Percentiles rank a stretch among this genome's conserved stretches.
phyloP scores from a whole-genome alignment of 2,113 vertebrate genomes.

The Cephalopterus ornatus region DNA sequence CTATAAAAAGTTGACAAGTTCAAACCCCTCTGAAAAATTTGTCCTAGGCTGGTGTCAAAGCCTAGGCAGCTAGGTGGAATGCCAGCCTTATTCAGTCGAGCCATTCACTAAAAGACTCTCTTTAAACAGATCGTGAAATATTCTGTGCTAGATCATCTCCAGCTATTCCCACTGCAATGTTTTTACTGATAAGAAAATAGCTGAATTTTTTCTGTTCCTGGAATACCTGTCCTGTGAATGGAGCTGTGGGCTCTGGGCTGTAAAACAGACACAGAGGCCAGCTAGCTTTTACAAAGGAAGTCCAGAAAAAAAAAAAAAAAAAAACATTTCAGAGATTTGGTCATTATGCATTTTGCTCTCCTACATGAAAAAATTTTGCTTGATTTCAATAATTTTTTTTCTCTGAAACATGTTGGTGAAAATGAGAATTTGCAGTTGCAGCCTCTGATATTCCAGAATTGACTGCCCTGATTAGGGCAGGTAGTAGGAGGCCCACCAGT shows the following conservation, averaged over 20 bases:
- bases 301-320: neutral
- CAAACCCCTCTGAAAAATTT: neutral
- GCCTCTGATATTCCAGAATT: neutral
- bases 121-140: neutral
- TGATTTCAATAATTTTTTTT: neutral
- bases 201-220: neutral
- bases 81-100: neutral
- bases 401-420: neutral
- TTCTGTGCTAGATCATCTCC: neutral
- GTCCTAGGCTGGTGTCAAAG: neutral
- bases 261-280: neutral
- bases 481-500: neutral
- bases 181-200: neutral
- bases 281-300: neutral
- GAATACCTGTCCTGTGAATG: neutral
- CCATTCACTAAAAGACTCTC: neutral
- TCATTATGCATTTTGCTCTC: neutral
- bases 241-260: neutral
- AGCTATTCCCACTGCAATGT: neutral
- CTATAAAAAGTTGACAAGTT: neutral
- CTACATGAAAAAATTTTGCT: neutral
- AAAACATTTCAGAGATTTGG: neutral
- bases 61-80: neutral
- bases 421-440: neutral
- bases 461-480: neutral